Base-by-base conservation (phyloP, 2,113 vertebrate genomes). In the Tachysurus vachellii region DNA sequence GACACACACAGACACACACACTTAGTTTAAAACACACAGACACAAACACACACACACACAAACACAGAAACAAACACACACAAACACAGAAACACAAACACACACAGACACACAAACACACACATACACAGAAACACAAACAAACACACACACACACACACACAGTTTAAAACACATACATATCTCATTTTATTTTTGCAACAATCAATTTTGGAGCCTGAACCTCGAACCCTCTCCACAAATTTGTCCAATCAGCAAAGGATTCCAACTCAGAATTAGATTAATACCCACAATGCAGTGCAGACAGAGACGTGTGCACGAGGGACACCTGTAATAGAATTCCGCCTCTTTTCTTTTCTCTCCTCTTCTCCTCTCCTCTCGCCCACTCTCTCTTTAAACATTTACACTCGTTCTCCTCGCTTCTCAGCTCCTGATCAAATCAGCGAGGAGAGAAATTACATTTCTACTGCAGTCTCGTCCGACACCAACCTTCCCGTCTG, bases 371-470 rank as follows among this genome's bases (percentile, higher is more conserved):
- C 89, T 70, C 88, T 92, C 92, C 89, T 70, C 88, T 94, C 85
- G 91, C 91, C 91, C 84, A 91, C 96, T 96, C 96, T 95, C 94
- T 97, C 94, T 96, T 95, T 96, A 97, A 96, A 97, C 96, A 97
- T 97, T 97, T 97, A 96, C 95, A 95, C 95, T 93, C 95, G 84
- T 93, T 95, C 50, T 94, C 95, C 96, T 96, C 96, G 95, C 95
- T 94, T 96, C 94, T 92, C 94, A 94, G 94, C 95, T 94, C 90
- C 96, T 99, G 97, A 99, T 97, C 95, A 94, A 96, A 96, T 97
- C 97, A 98, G 95, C 95, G 94, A 94, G 83, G 91, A 91, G 96
- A 96, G 96, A 98, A 98, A 99, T 99, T 97, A 96, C 95, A 97
- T 99, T 99, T 98, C 95, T 96, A 94, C n/a, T 95, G 93, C 88